phyloP scores from a whole-genome alignment of 2,797 vertebrate species.

The Fundulus diaphanus region DNA sequence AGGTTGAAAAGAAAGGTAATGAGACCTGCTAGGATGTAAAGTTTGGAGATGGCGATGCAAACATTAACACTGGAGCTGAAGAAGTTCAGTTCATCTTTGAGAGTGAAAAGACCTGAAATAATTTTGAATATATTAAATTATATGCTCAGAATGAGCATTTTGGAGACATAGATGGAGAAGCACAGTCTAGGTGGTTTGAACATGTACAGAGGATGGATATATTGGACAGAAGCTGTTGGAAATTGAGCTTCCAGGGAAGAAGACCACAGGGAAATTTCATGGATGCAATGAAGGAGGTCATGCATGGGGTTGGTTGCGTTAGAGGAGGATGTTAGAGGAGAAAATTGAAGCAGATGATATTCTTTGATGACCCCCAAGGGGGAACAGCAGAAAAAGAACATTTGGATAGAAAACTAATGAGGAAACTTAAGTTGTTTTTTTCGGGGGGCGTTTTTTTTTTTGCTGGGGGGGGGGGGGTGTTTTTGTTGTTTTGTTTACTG shows the following conservation, averaged over 20 bases:
- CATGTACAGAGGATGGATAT: not conserved
- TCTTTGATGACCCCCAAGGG: too few species aligned
- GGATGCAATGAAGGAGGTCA: not conserved
- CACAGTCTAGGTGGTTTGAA: not conserved
- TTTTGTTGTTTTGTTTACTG: not conserved
- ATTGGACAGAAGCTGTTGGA: not conserved
- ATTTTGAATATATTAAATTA: too few species aligned
- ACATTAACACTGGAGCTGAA: too few species aligned
- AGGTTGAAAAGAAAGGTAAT: too few species aligned
- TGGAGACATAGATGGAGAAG: too few species aligned
- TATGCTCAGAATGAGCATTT: too few species aligned
- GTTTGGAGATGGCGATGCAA: too few species aligned
- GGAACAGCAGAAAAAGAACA: not conserved
- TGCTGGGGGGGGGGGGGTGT: too few species aligned
- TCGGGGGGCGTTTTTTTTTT: too few species aligned
- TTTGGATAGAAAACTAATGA: not conserved
- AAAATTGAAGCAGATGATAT: not conserved
- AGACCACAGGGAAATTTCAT: not conserved
- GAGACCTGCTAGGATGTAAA: too few species aligned
- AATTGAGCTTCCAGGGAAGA: not conserved
- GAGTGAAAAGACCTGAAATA: too few species aligned
- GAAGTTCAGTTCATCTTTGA: too few species aligned
- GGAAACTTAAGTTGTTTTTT: not conserved
- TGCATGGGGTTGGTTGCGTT: not conserved
- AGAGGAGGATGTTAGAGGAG: not conserved